phyloP scores from a whole-genome alignment of 2,113 vertebrate genomes.

The Pygoscelis adeliae region DNA sequence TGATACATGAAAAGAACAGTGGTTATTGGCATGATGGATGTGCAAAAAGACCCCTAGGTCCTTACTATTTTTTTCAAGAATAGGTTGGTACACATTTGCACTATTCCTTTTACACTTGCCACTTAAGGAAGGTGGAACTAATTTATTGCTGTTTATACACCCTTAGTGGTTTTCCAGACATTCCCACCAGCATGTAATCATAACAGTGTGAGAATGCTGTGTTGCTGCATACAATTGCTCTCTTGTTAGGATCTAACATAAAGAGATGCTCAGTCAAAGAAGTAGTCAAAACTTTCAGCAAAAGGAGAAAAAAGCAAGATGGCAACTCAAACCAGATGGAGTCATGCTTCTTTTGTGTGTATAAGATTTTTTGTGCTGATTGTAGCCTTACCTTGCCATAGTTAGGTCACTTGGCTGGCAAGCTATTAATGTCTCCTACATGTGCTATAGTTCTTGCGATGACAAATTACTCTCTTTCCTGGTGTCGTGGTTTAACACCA shows the following conservation, averaged over 20 bases:
- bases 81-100: neutral
- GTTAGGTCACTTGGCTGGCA: neutral
- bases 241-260: neutral
- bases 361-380: neutral
- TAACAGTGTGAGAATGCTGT: neutral
- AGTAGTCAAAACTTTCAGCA: neutral
- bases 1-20: neutral
- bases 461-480: conserved; percentile 12
- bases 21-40: neutral
- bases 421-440: neutral
- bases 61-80: neutral
- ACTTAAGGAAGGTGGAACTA: neutral
- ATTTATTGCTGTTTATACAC: neutral
- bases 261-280: neutral
- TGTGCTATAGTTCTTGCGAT: neutral
- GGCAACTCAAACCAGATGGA: neutral
- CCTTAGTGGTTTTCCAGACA: neutral
- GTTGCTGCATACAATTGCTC: neutral
- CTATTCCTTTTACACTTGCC: neutral
- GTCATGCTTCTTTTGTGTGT: neutral
- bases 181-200: neutral
- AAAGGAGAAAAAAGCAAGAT: neutral
- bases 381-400: neutral
- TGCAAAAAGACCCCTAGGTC: neutral
- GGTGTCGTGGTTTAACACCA: no score